A percentile compares a stretch with the other conserved stretches of the same genome.
Evolutionary conservation across 2,888 invertebrate species (phyloP).

Genomic region (Hyles lineata): DNA sequence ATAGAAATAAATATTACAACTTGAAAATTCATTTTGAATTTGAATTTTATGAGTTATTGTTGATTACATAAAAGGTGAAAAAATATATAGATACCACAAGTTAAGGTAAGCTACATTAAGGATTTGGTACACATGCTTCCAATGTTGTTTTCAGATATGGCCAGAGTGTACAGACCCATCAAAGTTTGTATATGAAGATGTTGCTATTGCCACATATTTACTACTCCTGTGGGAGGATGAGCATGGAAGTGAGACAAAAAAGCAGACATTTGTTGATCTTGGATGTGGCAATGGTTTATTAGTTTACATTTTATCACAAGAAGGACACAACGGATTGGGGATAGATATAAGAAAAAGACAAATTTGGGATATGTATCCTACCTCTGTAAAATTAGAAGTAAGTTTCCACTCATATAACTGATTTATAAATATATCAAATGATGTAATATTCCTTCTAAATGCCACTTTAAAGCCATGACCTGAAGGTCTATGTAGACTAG

Average conservation of each 20-base stretch:
- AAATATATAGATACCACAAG: no score
- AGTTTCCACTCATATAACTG: conserved; percentile 33
- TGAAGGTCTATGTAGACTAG: no score
- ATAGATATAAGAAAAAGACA: conserved; percentile 93
- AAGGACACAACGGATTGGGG: conserved; percentile 93
- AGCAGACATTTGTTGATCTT: conserved; percentile 93
- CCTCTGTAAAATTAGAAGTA: conserved; percentile 87
- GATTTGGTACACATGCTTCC: neutral
- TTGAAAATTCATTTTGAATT: no score
- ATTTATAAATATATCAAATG: no score
- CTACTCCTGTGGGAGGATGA: conserved; percentile 90
- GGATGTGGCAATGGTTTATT: conserved; percentile 99
- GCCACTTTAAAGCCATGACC: no score
- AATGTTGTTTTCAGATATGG: conserved; percentile 88
- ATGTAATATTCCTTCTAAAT: no score
- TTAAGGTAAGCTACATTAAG: neutral
- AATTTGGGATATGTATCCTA: conserved; percentile 93
- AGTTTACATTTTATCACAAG: conserved; percentile 92
- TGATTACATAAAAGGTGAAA: no score
- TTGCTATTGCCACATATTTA: conserved; percentile 96
- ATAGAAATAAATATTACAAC: no score
- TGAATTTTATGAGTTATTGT: no score
- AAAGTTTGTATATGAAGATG: conserved; percentile 98
- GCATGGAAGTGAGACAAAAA: conserved; percentile 68
- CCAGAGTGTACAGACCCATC: conserved; percentile 96